A percentile compares a stretch with the other conserved stretches of the same genome.
These are phyloP conservation scores for Arctia plantaginis DNA, from an alignment of 2,888 invertebrate species.

Conservation along the genomic window DNA sequence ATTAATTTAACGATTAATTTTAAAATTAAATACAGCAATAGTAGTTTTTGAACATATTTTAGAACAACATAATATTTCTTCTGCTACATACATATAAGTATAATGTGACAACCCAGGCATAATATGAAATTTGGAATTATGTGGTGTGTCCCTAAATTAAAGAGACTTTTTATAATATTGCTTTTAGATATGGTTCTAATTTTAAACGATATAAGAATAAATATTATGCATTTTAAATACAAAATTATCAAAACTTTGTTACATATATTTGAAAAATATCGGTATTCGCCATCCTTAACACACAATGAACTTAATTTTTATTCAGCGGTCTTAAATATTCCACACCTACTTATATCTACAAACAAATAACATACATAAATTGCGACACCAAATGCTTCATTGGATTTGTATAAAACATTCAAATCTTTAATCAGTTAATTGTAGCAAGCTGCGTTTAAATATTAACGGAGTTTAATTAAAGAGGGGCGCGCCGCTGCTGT, in stretches of 20 bases:
- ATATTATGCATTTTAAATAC: not conserved
- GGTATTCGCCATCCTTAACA: not conserved
- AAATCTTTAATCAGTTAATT: slow-evolving; percentile 60
- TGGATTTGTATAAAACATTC: slow-evolving; percentile 50
- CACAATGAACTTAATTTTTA: not conserved
- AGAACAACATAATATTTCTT: no score
- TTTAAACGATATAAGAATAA: not conserved
- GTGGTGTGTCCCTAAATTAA: no score
- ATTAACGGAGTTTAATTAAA: slow-evolving; percentile 63
- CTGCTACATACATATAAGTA: no score
- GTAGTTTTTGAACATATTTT: no score
- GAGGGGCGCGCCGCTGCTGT: slow-evolving; percentile 49
- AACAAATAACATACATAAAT: not conserved
- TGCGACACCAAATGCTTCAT: slow-evolving; percentile 19
- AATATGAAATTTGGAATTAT: no score
- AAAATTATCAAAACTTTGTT: not conserved
- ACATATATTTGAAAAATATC: not conserved
- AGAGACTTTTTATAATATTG: no score
- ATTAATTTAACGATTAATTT: no score
- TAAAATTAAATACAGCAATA: no score
- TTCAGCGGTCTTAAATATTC: not conserved
- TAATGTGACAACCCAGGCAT: no score
- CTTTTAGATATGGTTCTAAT: no score
- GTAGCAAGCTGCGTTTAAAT: slow-evolving; percentile 56
- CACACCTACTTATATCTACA: not conserved